These are phyloP conservation scores for Nannoperca australis DNA, from an alignment of 2,797 vertebrate species.

Conservation along the genomic window DNA sequence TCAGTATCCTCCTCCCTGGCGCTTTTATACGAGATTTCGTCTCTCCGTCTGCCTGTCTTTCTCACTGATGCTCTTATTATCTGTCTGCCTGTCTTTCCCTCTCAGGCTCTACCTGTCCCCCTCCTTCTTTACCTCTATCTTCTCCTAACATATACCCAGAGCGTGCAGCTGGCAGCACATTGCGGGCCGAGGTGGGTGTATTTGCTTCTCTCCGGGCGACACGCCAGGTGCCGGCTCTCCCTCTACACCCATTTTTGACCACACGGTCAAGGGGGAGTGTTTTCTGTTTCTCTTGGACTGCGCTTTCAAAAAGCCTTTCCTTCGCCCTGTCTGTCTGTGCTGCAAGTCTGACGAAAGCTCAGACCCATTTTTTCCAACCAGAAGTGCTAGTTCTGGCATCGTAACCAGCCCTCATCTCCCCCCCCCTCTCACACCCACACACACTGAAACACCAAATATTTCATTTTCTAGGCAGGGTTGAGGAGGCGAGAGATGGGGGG, in stretches of 20 bases:
- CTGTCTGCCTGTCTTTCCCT: constrained; percentile 39
- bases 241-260: constrained; percentile 79
- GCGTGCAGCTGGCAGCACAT: constrained; percentile 51
- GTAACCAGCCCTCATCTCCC: constrained; percentile 30
- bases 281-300: constrained; percentile 82
- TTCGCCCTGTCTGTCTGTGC: constrained; percentile 74
- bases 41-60: constrained; percentile 59
- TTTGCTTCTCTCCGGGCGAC: constrained; percentile 60
- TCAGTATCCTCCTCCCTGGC: constrained; percentile 72
- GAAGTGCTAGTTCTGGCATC: constrained; percentile 82
- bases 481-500: constrained; percentile 43
- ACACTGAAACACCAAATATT: constrained; percentile 73
- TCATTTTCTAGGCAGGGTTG: constrained; percentile 62
- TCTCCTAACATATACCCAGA: not conserved
- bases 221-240: constrained; percentile 72
- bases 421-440: constrained; percentile 24
- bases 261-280: constrained; percentile 77
- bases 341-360: constrained; percentile 76
- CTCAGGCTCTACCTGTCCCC: constrained; percentile 34
- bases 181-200: constrained; percentile 30
- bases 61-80: constrained; percentile 37
- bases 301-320: constrained; percentile 77
- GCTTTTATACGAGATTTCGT: constrained; percentile 62
- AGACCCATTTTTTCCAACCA: constrained; percentile 76
- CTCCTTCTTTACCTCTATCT: constrained; percentile 25